Evolutionary conservation across 2,113 vertebrate species (phyloP).

Genomic region (Anas platyrhynchos): DNA sequence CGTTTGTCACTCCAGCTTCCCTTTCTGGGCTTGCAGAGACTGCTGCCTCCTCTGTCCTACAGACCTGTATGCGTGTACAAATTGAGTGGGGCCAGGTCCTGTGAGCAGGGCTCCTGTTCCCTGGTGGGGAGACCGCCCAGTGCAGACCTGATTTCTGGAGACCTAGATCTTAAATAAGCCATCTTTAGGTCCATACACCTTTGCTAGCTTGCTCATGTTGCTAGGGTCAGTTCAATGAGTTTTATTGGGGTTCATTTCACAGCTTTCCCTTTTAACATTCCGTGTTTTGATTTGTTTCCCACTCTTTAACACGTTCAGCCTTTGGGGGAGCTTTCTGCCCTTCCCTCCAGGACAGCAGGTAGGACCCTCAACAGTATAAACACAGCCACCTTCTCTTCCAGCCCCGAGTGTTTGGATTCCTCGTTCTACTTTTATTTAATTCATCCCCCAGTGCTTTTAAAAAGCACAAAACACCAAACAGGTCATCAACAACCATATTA

Average conservation of each 20-base stretch:
- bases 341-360: not conserved
- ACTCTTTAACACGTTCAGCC: not conserved
- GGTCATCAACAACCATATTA: slow-evolving; percentile 59
- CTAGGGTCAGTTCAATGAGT: not conserved
- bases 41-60: not conserved
- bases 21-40: not conserved
- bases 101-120: not conserved
- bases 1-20: not conserved
- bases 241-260: not conserved
- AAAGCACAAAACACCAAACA: slow-evolving; percentile 46
- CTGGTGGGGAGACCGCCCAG: not conserved
- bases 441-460: not conserved
- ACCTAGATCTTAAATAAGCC: not conserved
- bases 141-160: not conserved
- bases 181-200: not conserved
- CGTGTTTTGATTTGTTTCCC: not conserved
- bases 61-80: not conserved
- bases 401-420: not conserved
- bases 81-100: not conserved
- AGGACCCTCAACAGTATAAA: not conserved
- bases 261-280: not conserved
- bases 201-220: not conserved
- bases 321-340: not conserved
- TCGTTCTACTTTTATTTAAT: not conserved
- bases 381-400: not conserved